These are phyloP conservation scores for Drosophila putrida DNA, from an alignment of 2,888 invertebrate genomes.

Conservation along the genomic window DNA sequence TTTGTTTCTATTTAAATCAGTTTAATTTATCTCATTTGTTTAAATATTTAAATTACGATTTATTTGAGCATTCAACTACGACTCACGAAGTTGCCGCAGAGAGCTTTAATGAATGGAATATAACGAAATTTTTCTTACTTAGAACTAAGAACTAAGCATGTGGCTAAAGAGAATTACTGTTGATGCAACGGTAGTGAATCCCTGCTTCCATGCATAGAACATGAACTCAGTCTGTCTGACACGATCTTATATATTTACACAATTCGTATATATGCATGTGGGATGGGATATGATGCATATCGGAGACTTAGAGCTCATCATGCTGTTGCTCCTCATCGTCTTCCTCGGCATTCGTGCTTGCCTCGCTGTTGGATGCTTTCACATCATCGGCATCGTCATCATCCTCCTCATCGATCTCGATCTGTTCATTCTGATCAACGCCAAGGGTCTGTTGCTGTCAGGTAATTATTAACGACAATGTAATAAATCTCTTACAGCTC, in stretches of 20 bases:
- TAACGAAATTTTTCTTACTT: conserved; percentile 63
- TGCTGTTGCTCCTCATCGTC: conserved; percentile 86
- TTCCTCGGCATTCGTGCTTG: conserved; percentile 82
- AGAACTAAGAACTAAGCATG: conserved; percentile 58
- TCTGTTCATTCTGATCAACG: conserved; percentile 90
- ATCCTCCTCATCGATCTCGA: conserved; percentile 85
- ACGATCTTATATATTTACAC: conserved; percentile 64
- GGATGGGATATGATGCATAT: conserved; percentile 7
- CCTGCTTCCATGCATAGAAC: conserved; percentile 35
- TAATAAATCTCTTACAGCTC: conserved; percentile 86
- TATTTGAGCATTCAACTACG: conserved; percentile 36
- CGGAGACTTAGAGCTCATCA: conserved; percentile 87
- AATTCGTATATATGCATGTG: conserved; percentile 41
- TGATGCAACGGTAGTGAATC: conserved; percentile 61
- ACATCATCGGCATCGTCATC: conserved; percentile 83
- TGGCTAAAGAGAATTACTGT: conserved; percentile 48
- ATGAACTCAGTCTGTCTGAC: conserved; percentile 77
- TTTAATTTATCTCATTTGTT: conserved; percentile 22
- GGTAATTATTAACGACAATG: not conserved
- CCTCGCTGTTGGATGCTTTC: conserved; percentile 83
- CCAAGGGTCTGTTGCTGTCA: conserved; percentile 92
- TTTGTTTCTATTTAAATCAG: conserved; percentile 5
- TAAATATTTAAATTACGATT: conserved; percentile 19
- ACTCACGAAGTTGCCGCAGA: conserved; percentile 32
- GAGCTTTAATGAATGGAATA: conserved; percentile 31